These are phyloP conservation scores for Salmo trutta DNA, from an alignment of 2,797 vertebrate species.

Conservation along the genomic window DNA sequence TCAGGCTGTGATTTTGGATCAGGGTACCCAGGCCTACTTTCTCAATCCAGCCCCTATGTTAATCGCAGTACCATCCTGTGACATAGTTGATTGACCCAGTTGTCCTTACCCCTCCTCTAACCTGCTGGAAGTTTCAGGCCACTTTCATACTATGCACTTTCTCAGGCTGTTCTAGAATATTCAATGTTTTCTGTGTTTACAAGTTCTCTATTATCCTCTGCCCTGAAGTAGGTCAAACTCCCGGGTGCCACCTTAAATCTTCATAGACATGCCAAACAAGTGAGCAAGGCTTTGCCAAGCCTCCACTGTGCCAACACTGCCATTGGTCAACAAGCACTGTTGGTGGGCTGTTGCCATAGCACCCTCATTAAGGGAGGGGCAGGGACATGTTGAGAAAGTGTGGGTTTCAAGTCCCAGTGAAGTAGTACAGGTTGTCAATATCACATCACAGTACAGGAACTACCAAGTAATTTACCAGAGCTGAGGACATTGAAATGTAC, in stretches of 20 bases:
- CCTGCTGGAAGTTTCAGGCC: no score
- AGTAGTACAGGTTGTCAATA: neutral
- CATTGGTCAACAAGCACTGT: conserved; percentile 15
- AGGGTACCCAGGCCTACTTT: no score
- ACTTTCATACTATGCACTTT: neutral
- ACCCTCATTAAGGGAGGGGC: conserved; percentile 6
- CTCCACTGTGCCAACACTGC: conserved; percentile 9
- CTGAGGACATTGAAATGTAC: neutral
- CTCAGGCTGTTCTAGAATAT: neutral
- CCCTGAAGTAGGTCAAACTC: conserved; percentile 14
- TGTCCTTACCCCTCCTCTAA: neutral
- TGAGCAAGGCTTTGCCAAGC: conserved; percentile 12
- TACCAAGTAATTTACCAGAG: neutral
- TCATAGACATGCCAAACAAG: neutral
- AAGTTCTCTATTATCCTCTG: neutral
- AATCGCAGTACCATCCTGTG: neutral
- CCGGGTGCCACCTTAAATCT: neutral
- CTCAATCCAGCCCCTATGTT: neutral
- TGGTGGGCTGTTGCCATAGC: conserved; percentile 10
- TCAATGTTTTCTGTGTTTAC: neutral
- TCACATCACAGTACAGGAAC: conserved; percentile 13
- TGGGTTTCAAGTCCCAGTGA: neutral
- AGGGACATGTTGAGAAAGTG: neutral
- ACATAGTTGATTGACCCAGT: neutral
- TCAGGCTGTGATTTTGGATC: neutral